A percentile compares a stretch with the other conserved stretches of the same genome.
Evolutionary conservation across 2,888 invertebrate genomes (phyloP).

Genomic region (Stegophylla sp.): DNA sequence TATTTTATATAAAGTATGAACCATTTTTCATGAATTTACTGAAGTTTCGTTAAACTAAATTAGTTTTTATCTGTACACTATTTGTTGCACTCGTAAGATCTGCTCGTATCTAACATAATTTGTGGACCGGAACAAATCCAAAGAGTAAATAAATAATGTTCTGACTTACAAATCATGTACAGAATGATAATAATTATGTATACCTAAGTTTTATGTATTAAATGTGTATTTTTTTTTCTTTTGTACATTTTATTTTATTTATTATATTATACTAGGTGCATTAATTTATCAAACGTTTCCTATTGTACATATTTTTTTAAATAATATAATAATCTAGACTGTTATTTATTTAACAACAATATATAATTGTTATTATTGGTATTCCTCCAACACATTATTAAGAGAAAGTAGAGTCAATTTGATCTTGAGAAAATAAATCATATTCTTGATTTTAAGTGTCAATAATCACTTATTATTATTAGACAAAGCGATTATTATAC

Average conservation of each 20-base stretch:
- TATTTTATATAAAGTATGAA: conserved; percentile 1
- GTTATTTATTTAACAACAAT: conserved; percentile 43
- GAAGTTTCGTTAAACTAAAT: not conserved
- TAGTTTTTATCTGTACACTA: conserved; percentile 35
- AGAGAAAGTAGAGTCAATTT: not conserved
- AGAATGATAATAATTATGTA: conserved; percentile 39
- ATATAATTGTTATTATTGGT: conserved; percentile 24
- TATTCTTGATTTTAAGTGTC: too few relatives aligned
- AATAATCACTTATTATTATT: too few relatives aligned
- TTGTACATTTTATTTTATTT: conserved; percentile 39
- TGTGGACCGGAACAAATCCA: conserved; percentile 30
- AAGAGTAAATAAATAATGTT: conserved; percentile 40
- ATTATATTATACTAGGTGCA: conserved; percentile 30
- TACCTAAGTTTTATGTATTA: conserved; percentile 31
- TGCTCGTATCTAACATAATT: conserved; percentile 24
- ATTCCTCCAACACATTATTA: not conserved
- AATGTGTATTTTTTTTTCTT: conserved; percentile 45
- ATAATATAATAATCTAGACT: conserved; percentile 45
- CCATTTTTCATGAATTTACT: not conserved
- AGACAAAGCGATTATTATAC: too few relatives aligned
- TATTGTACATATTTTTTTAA: conserved; percentile 51
- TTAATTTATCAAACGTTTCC: conserved; percentile 46
- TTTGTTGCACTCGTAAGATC: not conserved
- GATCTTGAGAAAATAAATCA: too few relatives aligned
- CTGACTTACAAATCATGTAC: conserved; percentile 30